Evolutionary conservation across 2,797 vertebrate species (phyloP).

Genomic region (Arctocebus calabarensis): DNA sequence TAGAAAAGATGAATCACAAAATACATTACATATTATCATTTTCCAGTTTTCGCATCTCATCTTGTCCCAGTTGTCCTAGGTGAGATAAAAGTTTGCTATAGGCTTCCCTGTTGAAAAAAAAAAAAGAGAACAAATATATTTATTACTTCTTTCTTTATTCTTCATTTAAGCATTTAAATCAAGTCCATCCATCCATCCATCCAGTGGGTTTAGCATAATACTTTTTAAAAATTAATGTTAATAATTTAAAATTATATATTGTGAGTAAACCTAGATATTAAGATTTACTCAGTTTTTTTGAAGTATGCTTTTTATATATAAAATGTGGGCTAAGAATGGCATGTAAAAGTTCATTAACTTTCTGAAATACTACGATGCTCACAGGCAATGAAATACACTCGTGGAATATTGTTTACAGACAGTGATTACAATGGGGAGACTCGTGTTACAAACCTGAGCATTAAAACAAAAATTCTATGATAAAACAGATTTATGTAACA

Average conservation of each 20-base stretch:
- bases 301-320: background rate
- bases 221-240: background rate
- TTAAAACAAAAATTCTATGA: background rate
- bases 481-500: background rate
- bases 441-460: background rate
- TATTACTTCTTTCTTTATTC: conserved; percentile 19
- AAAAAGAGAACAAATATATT: conserved; percentile 57
- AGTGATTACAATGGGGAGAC: background rate
- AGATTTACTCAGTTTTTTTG: background rate
- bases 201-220: background rate
- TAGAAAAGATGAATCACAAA: conserved; percentile 58
- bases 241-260: background rate
- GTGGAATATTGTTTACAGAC: background rate
- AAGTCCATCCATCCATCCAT: background rate
- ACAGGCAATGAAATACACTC: background rate
- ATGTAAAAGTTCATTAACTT: background rate
- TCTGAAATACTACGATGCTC: background rate
- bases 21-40: conserved; percentile 83
- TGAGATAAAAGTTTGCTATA: conserved; percentile 94
- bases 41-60: conserved; percentile 93
- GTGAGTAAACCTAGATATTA: background rate
- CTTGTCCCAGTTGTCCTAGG: conserved; percentile 93
- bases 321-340: background rate
- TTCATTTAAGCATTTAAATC: conserved; percentile 20
- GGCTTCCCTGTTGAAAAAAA: conserved; percentile 89